Evolutionary conservation across 2,113 vertebrate species (phyloP), one percentile per base, ranked within the genome.

Genomic region (Siphamia tubifer): DNA sequence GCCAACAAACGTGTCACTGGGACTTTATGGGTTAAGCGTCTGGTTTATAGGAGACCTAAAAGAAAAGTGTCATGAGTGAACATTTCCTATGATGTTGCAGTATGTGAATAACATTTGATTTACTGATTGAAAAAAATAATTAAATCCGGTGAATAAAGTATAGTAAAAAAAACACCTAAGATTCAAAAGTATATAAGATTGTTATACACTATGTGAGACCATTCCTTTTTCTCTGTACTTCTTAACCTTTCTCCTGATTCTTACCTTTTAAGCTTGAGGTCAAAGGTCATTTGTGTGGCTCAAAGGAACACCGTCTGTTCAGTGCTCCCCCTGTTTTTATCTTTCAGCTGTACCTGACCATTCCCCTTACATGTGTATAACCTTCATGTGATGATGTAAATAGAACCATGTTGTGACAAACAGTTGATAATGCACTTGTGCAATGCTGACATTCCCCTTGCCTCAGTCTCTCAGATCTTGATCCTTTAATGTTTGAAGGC

Each of bases 401-500:
- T 9, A 15, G 12, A 52, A 20, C 20, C 21, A 5, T 20, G n/a
- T 27, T 45, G 65, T 49, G 65, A 54, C 35, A 36, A 54, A 16
- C 5, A 12, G 8, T 40, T 31, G 53, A 66, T 75, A 45, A 71
- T 32, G 30, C 27, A 1, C 19, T 55, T 9, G 32, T 35, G 43
- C 63, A 80, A 73, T 54, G 65, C 56, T 5, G 3, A 48, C 51
- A 69, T 54, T 58, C 49, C 32, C 19, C 52, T 77, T 56, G 47
- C 74, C 56, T 56, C 24, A 16, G 34, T 56, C 43, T 76, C 56
- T 56, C 24, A 16, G 34, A 81, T 51, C 66, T 54, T 77, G 66
- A 82, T 82, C 76, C 76, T 51, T 52, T 76, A 82, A 83, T 75
- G 63, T 73, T 60, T 58, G 31, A 61, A 53, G 68, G 75, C 68